Percentiles rank a stretch among this genome's conserved stretches.
phyloP scores from a whole-genome alignment of 2,888 invertebrate species.

The Dicyrtoma fusca region DNA sequence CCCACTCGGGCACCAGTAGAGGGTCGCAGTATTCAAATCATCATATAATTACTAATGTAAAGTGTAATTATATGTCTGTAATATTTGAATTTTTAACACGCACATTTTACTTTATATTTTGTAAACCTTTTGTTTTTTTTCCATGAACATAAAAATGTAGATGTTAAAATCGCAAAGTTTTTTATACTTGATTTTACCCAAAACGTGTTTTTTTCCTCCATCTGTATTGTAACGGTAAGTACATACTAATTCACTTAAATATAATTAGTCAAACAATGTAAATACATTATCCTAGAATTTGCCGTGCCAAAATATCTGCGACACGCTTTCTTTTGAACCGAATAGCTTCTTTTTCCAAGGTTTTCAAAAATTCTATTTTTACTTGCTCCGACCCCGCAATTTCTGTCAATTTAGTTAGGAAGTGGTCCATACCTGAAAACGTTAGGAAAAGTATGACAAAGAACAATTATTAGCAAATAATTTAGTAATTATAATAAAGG shows the following conservation, averaged over 20 bases:
- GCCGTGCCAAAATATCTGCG: conserved; percentile 70
- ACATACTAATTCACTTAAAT: conserved; percentile 5
- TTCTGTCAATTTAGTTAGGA: conserved; percentile 48
- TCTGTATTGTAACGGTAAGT: background rate
- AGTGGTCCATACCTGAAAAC: conserved; percentile 51
- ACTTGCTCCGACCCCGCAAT: conserved; percentile 52
- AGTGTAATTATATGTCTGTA: too few species aligned
- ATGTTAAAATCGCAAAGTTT: too few species aligned
- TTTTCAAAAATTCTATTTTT: conserved; percentile 52
- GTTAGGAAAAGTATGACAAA: too few species aligned
- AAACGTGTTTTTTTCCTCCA: conserved; percentile 1
- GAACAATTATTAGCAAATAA: background rate
- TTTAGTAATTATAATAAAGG: too few species aligned
- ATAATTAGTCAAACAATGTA: background rate
- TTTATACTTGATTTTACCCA: too few species aligned
- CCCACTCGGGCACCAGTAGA: too few species aligned
- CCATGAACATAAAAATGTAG: too few species aligned
- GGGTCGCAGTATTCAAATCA: too few species aligned
- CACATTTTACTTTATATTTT: too few species aligned
- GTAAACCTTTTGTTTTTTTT: too few species aligned
- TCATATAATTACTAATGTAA: too few species aligned
- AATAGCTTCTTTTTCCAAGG: conserved; percentile 66
- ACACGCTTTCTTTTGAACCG: conserved; percentile 76
- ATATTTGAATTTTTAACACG: too few species aligned
- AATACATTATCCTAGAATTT: conserved; percentile 19